These are phyloP conservation scores for Drosophila crucigera DNA, from an alignment of 2,888 invertebrate genomes.

Conservation along the genomic window DNA sequence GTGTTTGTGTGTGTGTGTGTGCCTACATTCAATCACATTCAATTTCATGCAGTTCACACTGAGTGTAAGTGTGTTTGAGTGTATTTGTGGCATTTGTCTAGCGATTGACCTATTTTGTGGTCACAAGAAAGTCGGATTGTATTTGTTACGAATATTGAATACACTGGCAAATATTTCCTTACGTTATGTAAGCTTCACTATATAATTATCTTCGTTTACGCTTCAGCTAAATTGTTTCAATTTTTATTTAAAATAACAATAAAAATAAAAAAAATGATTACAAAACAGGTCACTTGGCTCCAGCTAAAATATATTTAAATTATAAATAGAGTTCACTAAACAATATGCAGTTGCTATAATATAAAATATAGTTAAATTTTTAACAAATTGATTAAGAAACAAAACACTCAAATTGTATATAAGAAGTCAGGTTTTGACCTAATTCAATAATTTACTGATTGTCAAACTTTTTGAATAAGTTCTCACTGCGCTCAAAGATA, in stretches of 20 bases:
- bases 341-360: not conserved
- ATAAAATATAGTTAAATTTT: not conserved
- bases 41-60: conserved; percentile 41
- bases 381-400: too few relatives aligned
- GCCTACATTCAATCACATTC: conserved; percentile 57
- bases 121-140: conserved; percentile 1
- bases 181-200: not conserved
- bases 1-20: conserved; percentile 16
- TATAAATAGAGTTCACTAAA: too few relatives aligned
- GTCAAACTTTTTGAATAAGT: not conserved
- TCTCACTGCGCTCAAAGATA: not conserved
- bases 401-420: too few relatives aligned
- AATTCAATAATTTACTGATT: not conserved
- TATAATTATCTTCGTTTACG: not conserved
- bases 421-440: too few relatives aligned
- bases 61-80: conserved; percentile 8
- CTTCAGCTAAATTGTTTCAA: not conserved
- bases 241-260: not conserved
- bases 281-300: not conserved
- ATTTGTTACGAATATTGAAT: not conserved
- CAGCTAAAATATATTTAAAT: not conserved
- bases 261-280: not conserved
- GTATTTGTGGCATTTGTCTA: conserved; percentile 33
- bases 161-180: not conserved
- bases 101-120: conserved; percentile 27